Evolutionary conservation across 2,113 vertebrate genomes (phyloP).

Genomic region (Sebastes fasciatus): DNA sequence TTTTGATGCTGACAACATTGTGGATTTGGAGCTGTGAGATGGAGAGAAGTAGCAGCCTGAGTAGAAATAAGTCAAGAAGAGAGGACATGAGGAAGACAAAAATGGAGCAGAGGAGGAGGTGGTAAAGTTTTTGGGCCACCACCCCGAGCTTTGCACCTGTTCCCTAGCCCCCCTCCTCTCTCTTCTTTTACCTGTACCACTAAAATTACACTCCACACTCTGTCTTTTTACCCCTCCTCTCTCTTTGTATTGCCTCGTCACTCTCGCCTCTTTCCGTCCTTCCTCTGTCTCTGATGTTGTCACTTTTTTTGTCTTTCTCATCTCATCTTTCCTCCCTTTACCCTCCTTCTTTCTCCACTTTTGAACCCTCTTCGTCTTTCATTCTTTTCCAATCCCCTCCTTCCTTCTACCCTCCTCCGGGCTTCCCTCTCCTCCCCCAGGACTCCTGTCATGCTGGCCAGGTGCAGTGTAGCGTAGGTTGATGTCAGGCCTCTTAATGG

Average conservation of each 20-base stretch:
- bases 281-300: not conserved
- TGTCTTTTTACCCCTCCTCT: not conserved
- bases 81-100: constrained; percentile 1
- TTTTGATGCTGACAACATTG: not conserved
- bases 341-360: too few species aligned
- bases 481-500: constrained; percentile 65
- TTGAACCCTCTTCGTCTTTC: not conserved
- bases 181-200: not conserved
- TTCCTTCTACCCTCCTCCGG: not conserved
- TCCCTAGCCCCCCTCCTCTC: not conserved
- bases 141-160: constrained; percentile 51
- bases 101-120: constrained; percentile 19
- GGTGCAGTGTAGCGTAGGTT: constrained; percentile 65
- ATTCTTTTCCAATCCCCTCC: constrained; percentile 4
- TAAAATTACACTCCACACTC: not conserved
- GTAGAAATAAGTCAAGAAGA: not conserved
- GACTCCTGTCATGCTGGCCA: constrained; percentile 32
- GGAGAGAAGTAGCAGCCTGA: not conserved
- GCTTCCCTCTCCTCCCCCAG: constrained; percentile 22
- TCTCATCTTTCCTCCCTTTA: not conserved
- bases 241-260: not conserved
- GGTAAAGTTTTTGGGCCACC: not conserved
- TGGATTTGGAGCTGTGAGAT: not conserved
- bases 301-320: not conserved
- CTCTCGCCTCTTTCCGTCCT: not conserved